Conservation (phyloP, 2,797 vertebrate species). For the Neopelma chrysocephalum region DNA sequence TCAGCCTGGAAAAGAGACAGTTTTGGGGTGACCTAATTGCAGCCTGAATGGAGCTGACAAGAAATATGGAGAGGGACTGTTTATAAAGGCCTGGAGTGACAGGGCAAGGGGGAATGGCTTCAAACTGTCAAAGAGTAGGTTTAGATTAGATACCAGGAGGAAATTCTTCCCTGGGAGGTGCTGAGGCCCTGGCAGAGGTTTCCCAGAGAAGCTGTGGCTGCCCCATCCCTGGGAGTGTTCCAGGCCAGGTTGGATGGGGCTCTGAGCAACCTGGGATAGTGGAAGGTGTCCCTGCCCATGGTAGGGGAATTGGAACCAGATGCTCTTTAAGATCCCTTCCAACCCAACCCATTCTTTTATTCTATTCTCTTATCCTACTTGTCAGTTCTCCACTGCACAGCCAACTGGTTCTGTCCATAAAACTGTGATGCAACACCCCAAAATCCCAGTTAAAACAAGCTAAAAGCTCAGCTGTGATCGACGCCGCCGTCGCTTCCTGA, state of each 20-base stretch:
- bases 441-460: background rate
- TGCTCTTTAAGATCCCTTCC: background rate
- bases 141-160: background rate
- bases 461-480: background rate
- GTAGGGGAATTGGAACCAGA: background rate
- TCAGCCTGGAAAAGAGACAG: background rate
- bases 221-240: background rate
- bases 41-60: background rate
- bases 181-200: background rate
- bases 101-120: background rate
- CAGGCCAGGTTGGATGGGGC: background rate
- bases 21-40: background rate
- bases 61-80: background rate
- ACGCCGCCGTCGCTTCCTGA: fast-evolving
- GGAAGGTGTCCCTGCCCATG: background rate
- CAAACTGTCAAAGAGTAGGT: background rate
- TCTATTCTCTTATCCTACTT: fast-evolving
- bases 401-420: background rate
- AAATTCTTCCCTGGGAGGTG: background rate
- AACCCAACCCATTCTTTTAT: background rate
- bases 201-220: background rate
- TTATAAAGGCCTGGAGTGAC: background rate
- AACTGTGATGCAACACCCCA: background rate
- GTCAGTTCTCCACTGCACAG: background rate
- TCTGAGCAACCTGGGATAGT: background rate